Percentiles rank a stretch among this genome's conserved stretches.
Conservation (phyloP, 2,113 vertebrate species). For the Microcebus tavaratra region DNA sequence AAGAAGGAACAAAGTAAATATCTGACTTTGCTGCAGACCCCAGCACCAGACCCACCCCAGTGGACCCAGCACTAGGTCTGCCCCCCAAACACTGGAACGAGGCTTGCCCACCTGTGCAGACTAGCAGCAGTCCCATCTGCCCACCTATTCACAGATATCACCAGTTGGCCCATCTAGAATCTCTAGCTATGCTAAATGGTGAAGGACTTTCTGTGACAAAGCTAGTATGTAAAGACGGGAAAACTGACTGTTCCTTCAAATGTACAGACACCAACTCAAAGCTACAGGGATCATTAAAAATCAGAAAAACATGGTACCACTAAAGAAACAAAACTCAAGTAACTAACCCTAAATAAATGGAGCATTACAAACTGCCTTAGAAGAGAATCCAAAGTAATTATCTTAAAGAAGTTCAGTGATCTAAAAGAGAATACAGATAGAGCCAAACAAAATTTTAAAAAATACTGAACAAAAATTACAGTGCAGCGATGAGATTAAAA, state of each 20-base stretch:
- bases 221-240: background rate
- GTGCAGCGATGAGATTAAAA: no score
- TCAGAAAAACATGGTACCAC: no score
- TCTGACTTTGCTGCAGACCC: background rate
- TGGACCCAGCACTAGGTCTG: background rate
- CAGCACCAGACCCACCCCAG: background rate
- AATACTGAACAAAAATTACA: no score
- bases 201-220: background rate
- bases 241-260: background rate
- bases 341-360: background rate
- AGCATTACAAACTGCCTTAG: background rate
- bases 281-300: background rate
- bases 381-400: no score
- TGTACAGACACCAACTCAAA: background rate
- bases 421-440: no score
- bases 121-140: background rate
- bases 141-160: background rate
- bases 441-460: no score
- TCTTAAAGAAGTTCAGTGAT: no score
- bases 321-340: background rate
- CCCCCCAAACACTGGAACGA: background rate
- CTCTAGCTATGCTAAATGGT: background rate
- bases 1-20: background rate
- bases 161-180: background rate
- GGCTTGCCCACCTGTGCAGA: background rate